Conservation (phyloP, 2,797 vertebrate genomes). For the Acipenser transmontanus region DNA sequence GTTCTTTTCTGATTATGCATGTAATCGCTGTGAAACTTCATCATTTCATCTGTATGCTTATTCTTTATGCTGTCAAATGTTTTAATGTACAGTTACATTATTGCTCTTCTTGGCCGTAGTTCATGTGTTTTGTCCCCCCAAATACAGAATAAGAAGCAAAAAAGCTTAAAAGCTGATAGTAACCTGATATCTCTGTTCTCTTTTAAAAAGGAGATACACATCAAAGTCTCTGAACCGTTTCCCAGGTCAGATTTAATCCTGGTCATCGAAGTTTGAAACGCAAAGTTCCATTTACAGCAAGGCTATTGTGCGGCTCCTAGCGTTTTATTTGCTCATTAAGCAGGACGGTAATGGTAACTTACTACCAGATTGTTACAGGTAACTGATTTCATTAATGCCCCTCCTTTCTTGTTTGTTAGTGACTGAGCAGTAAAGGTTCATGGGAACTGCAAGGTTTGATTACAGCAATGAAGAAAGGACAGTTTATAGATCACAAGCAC, state of each 20-base stretch:
- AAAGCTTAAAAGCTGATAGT: not conserved
- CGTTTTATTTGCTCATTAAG: not conserved
- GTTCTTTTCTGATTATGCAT: too few relatives aligned
- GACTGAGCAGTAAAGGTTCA: not conserved
- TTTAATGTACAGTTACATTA: too few relatives aligned
- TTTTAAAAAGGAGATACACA: not conserved
- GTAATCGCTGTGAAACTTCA: too few relatives aligned
- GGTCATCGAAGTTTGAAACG: not conserved
- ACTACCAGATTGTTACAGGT: not conserved
- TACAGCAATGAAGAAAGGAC: not conserved
- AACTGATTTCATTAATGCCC: not conserved
- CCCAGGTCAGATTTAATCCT: not conserved
- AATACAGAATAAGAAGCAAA: not conserved
- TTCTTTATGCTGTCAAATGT: too few relatives aligned
- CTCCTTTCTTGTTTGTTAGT: not conserved
- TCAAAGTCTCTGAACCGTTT: not conserved
- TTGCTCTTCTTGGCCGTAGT: too few relatives aligned
- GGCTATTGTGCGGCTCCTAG: not conserved
- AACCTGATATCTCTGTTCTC: not conserved
- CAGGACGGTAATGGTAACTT: not conserved
- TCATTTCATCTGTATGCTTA: too few relatives aligned
- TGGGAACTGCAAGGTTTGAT: constrained; percentile 5
- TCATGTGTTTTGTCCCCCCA: too few relatives aligned
- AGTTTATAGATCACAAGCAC: constrained; percentile 4
- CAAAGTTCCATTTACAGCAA: not conserved